A percentile compares a stretch with the other conserved stretches of the same genome.
Evolutionary conservation across 2,888 invertebrate species (phyloP).

Genomic region (Athetis lepigone): DNA sequence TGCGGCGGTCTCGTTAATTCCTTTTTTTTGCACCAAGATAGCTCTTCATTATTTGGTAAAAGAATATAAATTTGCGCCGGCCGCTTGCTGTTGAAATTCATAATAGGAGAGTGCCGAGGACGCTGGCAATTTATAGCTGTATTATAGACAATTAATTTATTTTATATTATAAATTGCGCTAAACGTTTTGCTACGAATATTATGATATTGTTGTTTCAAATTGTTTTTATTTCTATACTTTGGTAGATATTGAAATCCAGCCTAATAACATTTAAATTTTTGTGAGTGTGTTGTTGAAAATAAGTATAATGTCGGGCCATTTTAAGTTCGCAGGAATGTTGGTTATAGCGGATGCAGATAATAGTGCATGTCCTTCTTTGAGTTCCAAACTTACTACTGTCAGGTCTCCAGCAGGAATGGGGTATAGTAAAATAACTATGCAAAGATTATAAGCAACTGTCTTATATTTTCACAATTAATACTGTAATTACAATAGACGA

Average conservation of each 20-base stretch:
- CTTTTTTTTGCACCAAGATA: slow-evolving; percentile 69
- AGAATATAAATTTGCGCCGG: slow-evolving; percentile 76
- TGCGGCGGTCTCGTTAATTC: slow-evolving; percentile 71
- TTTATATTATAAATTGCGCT: slow-evolving; percentile 76
- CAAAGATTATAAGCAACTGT: no score
- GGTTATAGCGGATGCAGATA: no score
- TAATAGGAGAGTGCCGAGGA: slow-evolving; percentile 72
- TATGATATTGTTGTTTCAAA: no score
- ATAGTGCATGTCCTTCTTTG: no score
- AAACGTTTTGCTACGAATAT: slow-evolving; percentile 64
- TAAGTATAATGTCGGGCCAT: no score
- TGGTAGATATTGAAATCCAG: background rate
- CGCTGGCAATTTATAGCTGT: slow-evolving; percentile 77
- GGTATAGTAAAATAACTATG: no score
- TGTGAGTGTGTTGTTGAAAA: no score
- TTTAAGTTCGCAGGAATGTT: no score
- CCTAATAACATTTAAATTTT: background rate
- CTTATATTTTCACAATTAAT: background rate
- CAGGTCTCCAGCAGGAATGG: no score
- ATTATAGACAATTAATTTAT: slow-evolving; percentile 80
- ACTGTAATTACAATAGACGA: no score
- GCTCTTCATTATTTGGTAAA: slow-evolving; percentile 80
- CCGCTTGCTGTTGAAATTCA: slow-evolving; percentile 76
- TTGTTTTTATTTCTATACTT: slow-evolving; percentile 55
- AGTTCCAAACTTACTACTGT: no score